Percentiles rank a stretch among this genome's conserved stretches.
phyloP scores from a whole-genome alignment of 2,113 vertebrate genomes.

The Paramormyrops kingsleyae region DNA sequence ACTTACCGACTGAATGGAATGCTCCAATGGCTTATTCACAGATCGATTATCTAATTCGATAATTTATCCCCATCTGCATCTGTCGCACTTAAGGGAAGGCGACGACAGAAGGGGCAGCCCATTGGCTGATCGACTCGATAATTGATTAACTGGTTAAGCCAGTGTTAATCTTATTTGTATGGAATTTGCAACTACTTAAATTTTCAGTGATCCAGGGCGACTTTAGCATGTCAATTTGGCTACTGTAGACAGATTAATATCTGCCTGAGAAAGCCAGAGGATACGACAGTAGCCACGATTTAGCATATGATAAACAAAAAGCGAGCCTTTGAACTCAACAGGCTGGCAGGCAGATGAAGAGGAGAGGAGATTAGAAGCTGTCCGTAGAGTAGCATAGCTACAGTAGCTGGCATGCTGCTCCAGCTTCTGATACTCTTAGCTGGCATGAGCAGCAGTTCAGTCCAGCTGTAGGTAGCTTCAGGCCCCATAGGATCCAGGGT shows the following conservation, averaged over 20 bases:
- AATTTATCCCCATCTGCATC: background rate
- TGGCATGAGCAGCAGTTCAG: background rate
- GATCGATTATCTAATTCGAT: background rate
- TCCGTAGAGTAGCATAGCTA: background rate
- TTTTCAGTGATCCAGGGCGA: background rate
- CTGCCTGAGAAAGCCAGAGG: background rate
- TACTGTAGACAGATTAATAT: background rate
- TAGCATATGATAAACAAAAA: background rate
- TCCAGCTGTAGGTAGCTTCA: background rate
- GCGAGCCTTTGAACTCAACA: background rate
- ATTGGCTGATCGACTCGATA: background rate
- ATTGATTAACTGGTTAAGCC: slow-evolving; percentile 11
- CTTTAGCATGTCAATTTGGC: background rate
- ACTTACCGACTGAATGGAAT: background rate
- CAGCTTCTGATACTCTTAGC: background rate
- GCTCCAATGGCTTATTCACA: background rate
- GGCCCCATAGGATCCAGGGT: background rate
- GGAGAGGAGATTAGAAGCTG: background rate
- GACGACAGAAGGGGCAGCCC: background rate
- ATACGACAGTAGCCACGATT: background rate
- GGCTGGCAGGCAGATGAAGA: background rate
- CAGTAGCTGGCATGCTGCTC: background rate
- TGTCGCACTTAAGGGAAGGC: too few relatives aligned
- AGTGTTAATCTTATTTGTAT: background rate
- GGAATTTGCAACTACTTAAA: background rate